Base-by-base conservation (phyloP, 2,888 invertebrate species). In the Ochlodes sylvanus region DNA sequence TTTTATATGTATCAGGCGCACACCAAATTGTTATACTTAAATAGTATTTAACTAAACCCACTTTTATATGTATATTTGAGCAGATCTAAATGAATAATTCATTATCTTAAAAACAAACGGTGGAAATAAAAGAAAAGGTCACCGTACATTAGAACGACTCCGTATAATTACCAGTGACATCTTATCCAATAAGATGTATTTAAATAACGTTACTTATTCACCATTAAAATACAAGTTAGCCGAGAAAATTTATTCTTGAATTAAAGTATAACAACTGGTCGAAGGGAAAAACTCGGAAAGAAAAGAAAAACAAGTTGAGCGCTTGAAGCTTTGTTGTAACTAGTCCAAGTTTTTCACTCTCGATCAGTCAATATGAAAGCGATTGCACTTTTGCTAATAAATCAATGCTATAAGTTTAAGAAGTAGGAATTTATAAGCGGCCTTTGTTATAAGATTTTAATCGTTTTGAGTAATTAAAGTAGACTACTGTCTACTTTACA, bases 291-390 rank as follows among this genome's bases (percentile, higher is more conserved):
- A 58, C 32, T 66, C 42, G n/a, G 52, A 14, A 42, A 66, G 52
- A 67, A 61, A 57, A 52, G 19, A 27, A 27, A 44, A 66, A 67
- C 21, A 61, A 67, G 32, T 32, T 55, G 52, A 54, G 60, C 54
- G 61, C 54, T 67, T 34, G 54, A 61, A 54, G 55, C 67, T 67
- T 67, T 54, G 60, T 66, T 60, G 66, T 42, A 58, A 65, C 58
- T 66, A 42, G 52, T 60, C 19, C 61, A 55, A 67, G 67, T 67
- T 67, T 61, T 67, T 67, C 60, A 61, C 41, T 67, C 67, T 44
- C 67, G 55, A 67, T 67, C 61, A 67, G 66, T 67, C 66, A 55
- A 61, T 67, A 67, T 67, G 55, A 67, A 67, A 61, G 61, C 67
- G 54, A 61, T 67, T 67, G 67, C 67, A 67, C 55, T 67, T 54